Evolutionary conservation across 2,797 vertebrate genomes (phyloP), one percentile per base, ranked within the genome.

Genomic region (Danio albolineatus): DNA sequence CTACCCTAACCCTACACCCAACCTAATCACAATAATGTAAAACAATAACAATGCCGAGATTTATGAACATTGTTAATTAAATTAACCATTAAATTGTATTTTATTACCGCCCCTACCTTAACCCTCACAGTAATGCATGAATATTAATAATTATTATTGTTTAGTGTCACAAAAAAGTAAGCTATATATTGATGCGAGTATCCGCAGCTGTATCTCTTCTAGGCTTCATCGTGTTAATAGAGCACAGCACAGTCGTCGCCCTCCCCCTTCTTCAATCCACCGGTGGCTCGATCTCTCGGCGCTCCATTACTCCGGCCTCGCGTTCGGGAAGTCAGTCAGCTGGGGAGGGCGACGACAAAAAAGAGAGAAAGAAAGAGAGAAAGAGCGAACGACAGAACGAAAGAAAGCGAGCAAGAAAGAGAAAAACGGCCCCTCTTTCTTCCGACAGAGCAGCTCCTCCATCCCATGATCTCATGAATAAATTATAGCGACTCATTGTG

Each of bases 401-500:
- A 66, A 82, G 69, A 2, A 74, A 74, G 65, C 75, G 14, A 76
- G 83, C 66, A 87, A 87, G 89, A 84, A 87, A 84, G 81, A 85
- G 85, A 86, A 90, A 87, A 90, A 89, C 89, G 88, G 80, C 73
- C 48, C 82, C 86, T 85, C 76, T 85, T 86, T 90, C 88, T 91
- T 90, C 79, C 82, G 89, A 91, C 87, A 87, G 88, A 91, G 89
- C 91, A 81, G 54, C 91, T 90, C 88, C 83, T 88, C 88, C 28
- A 12, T 89, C 88, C 89, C 91, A 91, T 93, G 91, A 93, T 90
- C 92, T 93, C 90, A 93, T 93, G 91, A 92, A 93, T 93, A 94
- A 90, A 92, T 93, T 93, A 92, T 84, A 90, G 87, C 83, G 87
- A 89, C 86, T 90, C 89, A 91, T 90, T 92, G 92, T 92, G 92